Percentiles rank a stretch among this genome's conserved stretches.
These are phyloP conservation scores for Brenthis daphne DNA, from an alignment of 2,888 invertebrate species.

Conservation along the genomic window DNA sequence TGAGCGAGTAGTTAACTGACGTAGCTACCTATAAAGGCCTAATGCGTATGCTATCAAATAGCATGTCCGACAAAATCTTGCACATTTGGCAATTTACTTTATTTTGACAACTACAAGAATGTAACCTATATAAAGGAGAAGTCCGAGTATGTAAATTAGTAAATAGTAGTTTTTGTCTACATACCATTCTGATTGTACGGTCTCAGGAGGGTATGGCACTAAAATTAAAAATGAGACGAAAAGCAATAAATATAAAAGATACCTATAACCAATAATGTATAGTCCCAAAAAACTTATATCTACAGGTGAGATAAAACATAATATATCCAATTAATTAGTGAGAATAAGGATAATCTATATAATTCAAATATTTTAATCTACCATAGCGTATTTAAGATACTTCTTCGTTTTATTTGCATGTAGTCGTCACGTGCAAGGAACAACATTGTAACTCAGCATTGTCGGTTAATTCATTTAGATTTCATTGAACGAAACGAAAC, in stretches of 20 bases:
- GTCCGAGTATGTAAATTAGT: not conserved
- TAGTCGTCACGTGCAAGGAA: too few relatives aligned
- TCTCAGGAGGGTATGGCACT: constrained; percentile 62
- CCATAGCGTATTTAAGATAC: too few relatives aligned
- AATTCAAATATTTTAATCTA: too few relatives aligned
- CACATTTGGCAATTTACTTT: not conserved
- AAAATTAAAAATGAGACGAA: constrained; percentile 49
- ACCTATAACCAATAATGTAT: constrained; percentile 11
- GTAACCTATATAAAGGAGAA: not conserved
- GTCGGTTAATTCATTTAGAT: too few relatives aligned
- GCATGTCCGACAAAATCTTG: not conserved
- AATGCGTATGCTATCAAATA: constrained; percentile 26
- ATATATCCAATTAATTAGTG: not conserved
- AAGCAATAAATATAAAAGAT: constrained; percentile 36
- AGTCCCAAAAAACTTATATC: constrained; percentile 12
- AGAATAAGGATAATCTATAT: too few relatives aligned
- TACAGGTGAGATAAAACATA: constrained; percentile 11
- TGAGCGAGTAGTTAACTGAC: constrained; percentile 55
- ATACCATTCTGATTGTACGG: constrained; percentile 32
- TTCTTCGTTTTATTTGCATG: too few relatives aligned
- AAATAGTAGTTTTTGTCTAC: not conserved
- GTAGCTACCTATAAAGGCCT: constrained; percentile 2
- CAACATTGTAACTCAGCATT: too few relatives aligned
- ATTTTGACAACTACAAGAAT: constrained; percentile 11
- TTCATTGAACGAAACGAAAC: too few relatives aligned